These are phyloP conservation scores for Arctocebus calabarensis DNA, from an alignment of 2,797 vertebrate genomes.

Conservation along the genomic window DNA sequence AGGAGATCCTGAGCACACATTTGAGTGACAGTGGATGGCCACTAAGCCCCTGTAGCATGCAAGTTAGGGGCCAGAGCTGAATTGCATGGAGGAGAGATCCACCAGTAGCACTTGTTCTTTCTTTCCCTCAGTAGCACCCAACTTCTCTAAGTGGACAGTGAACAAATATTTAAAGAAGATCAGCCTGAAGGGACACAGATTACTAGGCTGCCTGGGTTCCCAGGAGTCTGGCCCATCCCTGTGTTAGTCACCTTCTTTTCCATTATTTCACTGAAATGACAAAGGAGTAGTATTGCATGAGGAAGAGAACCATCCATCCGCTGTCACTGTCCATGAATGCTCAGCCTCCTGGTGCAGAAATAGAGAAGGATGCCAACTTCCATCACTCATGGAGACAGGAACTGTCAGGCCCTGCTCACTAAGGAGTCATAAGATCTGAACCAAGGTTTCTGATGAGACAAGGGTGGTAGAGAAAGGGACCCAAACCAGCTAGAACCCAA, in stretches of 20 bases:
- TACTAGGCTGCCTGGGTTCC: background rate
- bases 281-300: background rate
- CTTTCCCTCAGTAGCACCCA: background rate
- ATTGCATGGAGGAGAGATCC: background rate
- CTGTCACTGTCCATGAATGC: background rate
- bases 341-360: background rate
- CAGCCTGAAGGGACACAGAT: background rate
- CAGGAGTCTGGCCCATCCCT: background rate
- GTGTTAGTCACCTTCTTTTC: background rate
- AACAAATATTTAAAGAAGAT: background rate
- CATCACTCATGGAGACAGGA: background rate
- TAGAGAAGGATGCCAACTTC: background rate
- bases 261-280: background rate
- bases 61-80: background rate
- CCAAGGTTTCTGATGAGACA: background rate
- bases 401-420: background rate
- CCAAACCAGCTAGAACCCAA: background rate
- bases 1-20: background rate
- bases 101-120: background rate
- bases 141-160: background rate
- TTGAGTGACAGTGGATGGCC: background rate
- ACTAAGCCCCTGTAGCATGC: background rate
- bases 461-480: background rate
- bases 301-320: background rate
- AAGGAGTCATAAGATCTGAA: background rate